Evolutionary conservation across 2,113 vertebrate genomes (phyloP), one percentile per base, ranked within the genome.

Genomic region (Cyanoderma ruficeps): DNA sequence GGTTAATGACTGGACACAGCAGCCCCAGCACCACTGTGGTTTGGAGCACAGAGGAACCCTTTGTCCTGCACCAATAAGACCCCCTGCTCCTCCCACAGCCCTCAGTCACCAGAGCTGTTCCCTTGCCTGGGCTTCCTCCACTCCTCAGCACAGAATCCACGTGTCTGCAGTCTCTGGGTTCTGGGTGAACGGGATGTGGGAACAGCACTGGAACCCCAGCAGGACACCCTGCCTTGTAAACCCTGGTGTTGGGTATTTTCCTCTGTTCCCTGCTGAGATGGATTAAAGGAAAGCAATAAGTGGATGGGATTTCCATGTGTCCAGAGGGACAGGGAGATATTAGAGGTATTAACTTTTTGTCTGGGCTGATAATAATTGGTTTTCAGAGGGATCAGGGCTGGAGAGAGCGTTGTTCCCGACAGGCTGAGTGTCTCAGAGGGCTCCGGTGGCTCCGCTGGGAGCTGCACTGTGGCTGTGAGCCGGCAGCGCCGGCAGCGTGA

Each of bases 261-360:
- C 76, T 35, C 78, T 2, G 39, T 7, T 79, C 88, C 86, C 79
- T 7, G 67, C 90, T 79, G 42, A 63, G 68, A 80, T 85, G 96
- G 96, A 97, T 96, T 96, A 96, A 75, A 89, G 85, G 87, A 20
- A 80, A 91, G 96, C 2, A 83, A 92, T 90, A 87, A 97, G 85
- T 52, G 27, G 41, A 37, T 27, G 91, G 94, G 97, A 93, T 97
- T 97, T 89, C 95, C 81, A 9, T 0, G 70, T 6, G 5, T 92
- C 96, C 68, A 3, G 90, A 74, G 96, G 94, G 94, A 97, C 57
- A 0, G 90, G 76, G 52, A 80, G 92, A 86, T 94, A 95, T 61
- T 90, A 90, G 83, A 59, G 87, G 94, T n/a, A 95, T 97, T 97
- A 97, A 93, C 93, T 91, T 85, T 83, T 83, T 8, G 39, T 84